Conservation (phyloP, 1,140 invertebrate genomes). For the Paralvinella palmiformis region DNA sequence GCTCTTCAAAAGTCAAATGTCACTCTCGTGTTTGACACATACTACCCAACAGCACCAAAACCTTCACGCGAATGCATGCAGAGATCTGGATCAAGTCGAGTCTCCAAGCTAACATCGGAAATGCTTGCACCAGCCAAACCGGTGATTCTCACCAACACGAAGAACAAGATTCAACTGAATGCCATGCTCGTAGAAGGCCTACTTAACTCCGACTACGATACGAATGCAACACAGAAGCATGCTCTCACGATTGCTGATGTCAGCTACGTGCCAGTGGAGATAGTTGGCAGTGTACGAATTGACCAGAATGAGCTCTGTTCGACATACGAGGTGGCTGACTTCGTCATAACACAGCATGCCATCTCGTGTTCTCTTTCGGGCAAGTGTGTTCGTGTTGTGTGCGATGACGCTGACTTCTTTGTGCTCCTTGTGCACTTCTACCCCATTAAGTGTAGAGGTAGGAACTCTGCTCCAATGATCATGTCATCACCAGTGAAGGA, state of each 20-base stretch:
- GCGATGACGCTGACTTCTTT: no score
- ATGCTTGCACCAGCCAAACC: background rate
- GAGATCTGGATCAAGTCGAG: slow-evolving; percentile 4
- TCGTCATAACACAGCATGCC: no score
- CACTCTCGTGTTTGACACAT: slow-evolving; percentile 9
- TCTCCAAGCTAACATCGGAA: no score
- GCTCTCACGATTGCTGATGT: slow-evolving; percentile 2
- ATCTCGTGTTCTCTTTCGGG: no score
- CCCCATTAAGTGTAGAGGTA: no score
- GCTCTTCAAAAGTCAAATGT: slow-evolving; percentile 8
- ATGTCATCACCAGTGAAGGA: no score
- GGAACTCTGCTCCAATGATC: no score
- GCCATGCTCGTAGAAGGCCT: no score
- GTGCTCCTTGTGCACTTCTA: no score
- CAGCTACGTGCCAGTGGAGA: background rate
- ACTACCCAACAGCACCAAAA: background rate
- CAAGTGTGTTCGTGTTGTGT: no score
- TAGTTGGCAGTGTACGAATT: background rate
- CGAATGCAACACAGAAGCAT: background rate
- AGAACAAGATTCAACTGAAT: slow-evolving; percentile 10
- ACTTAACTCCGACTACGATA: background rate
- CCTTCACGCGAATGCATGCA: background rate
- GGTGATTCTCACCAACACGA: background rate
- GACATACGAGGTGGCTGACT: background rate
- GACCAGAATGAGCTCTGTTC: background rate